A percentile compares a stretch with the other conserved stretches of the same genome.
phyloP scores from a whole-genome alignment of 2,113 vertebrate genomes.

The Hucho hucho region DNA sequence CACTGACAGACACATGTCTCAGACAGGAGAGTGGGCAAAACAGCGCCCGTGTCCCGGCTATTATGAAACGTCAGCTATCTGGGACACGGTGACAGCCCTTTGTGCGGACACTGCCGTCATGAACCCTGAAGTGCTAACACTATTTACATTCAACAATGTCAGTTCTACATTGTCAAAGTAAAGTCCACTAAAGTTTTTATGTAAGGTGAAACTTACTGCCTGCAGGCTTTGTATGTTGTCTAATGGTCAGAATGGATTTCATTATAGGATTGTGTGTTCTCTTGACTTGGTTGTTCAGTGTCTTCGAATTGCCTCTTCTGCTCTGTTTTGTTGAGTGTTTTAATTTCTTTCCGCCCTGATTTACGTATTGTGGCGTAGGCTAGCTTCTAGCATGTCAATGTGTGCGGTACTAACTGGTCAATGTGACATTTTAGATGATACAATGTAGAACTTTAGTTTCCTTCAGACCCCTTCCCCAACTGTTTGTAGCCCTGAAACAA shows the following conservation, averaged over 20 bases:
- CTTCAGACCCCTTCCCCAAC: slow-evolving; percentile 46
- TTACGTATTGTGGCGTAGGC: slow-evolving; percentile 31
- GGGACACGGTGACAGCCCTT: slow-evolving; percentile 20
- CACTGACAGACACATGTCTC: slow-evolving; percentile 24
- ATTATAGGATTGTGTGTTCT: background rate
- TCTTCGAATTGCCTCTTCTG: background rate
- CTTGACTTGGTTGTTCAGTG: background rate
- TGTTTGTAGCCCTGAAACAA: slow-evolving; percentile 37
- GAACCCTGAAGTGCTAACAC: background rate
- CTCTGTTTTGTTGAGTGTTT: background rate
- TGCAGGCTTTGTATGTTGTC: background rate
- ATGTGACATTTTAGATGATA: slow-evolving; percentile 47
- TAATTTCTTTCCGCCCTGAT: background rate
- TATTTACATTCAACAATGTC: slow-evolving; percentile 10
- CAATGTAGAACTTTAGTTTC: slow-evolving; percentile 25
- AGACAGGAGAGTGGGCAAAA: slow-evolving; percentile 28
- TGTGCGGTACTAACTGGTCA: slow-evolving; percentile 65
- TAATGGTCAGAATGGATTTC: background rate
- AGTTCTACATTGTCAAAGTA: background rate
- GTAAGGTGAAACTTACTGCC: background rate
- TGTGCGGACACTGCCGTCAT: no score
- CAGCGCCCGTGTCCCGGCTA: background rate
- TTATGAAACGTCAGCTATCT: slow-evolving; percentile 23
- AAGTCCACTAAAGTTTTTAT: background rate
- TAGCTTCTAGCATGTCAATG: slow-evolving; percentile 64